Percentiles rank a stretch among this genome's conserved stretches.
These are phyloP conservation scores for Catocala nupta DNA, from an alignment of 2,888 invertebrate genomes.

Conservation along the genomic window DNA sequence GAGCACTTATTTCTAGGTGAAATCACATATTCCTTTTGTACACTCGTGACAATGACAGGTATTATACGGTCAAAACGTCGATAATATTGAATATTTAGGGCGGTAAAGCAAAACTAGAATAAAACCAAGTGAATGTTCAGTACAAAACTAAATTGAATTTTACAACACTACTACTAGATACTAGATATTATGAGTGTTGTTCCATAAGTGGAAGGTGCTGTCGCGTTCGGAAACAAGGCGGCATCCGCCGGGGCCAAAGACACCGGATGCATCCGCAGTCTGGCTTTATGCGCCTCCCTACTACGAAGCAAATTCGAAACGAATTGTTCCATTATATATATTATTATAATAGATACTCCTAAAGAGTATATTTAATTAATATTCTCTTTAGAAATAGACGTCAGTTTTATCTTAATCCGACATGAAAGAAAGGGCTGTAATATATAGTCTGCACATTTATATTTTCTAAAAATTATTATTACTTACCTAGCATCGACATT, in stretches of 20 bases:
- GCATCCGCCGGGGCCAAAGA: constrained; percentile 48
- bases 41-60: too few relatives aligned
- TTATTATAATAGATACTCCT: not conserved
- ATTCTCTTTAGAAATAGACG: too few relatives aligned
- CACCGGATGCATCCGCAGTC: constrained; percentile 53
- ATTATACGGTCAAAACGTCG: too few relatives aligned
- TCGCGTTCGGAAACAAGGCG: constrained; percentile 50
- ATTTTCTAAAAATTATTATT: too few relatives aligned
- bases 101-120: not conserved
- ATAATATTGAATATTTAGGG: too few relatives aligned
- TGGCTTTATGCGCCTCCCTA: constrained; percentile 19
- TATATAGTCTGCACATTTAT: too few relatives aligned
- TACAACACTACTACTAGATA: not conserved
- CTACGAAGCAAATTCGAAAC: constrained; percentile 15
- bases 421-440: too few relatives aligned
- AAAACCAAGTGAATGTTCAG: not conserved
- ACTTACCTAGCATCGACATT: too few relatives aligned
- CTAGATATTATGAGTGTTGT: constrained; percentile 8
- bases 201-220: constrained; percentile 32
- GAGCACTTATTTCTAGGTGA: too few relatives aligned
- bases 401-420: too few relatives aligned
- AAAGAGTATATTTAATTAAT: too few relatives aligned
- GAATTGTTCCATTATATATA: constrained; percentile 4
- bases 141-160: not conserved
- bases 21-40: too few relatives aligned